A percentile compares a stretch with the other conserved stretches of the same genome.
phyloP scores from a whole-genome alignment of 2,888 invertebrate species.

The Cryptocephalus moraei region DNA sequence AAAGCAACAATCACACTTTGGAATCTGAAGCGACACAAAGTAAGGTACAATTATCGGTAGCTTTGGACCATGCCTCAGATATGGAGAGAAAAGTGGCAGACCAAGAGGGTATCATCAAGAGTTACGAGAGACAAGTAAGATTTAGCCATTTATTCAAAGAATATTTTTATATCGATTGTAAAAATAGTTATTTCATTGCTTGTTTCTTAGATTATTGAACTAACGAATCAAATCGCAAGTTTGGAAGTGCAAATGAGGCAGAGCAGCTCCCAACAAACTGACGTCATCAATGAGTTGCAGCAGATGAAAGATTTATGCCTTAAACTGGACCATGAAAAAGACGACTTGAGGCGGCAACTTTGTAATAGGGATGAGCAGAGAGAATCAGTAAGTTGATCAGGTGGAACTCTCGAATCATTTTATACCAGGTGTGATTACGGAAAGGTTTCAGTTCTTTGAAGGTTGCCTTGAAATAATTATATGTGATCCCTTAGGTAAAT shows the following conservation, averaged over 20 bases:
- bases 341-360: conserved; percentile 46
- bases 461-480: not conserved
- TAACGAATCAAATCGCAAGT: conserved; percentile 46
- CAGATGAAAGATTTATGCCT: conserved; percentile 50
- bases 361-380: conserved; percentile 40
- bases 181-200: not conserved
- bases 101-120: conserved; percentile 43
- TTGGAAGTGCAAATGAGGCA: conserved; percentile 56
- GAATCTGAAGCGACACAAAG: conserved; percentile 67
- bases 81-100: conserved; percentile 54
- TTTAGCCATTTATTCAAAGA: not conserved
- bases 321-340: conserved; percentile 57
- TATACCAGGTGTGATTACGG: not conserved
- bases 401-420: not conserved
- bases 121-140: conserved; percentile 48
- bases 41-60: conserved; percentile 44
- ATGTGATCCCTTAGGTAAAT: conserved; percentile 37
- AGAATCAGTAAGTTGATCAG: conserved; percentile 31
- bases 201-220: conserved; percentile 37
- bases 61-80: conserved; percentile 48
- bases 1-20: conserved; percentile 69
- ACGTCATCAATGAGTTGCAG: conserved; percentile 50
- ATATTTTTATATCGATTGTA: not conserved
- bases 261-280: conserved; percentile 45
- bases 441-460: not conserved